Evolutionary conservation across 2,797 vertebrate species (phyloP).

Genomic region (Sorex maritimensis): DNA sequence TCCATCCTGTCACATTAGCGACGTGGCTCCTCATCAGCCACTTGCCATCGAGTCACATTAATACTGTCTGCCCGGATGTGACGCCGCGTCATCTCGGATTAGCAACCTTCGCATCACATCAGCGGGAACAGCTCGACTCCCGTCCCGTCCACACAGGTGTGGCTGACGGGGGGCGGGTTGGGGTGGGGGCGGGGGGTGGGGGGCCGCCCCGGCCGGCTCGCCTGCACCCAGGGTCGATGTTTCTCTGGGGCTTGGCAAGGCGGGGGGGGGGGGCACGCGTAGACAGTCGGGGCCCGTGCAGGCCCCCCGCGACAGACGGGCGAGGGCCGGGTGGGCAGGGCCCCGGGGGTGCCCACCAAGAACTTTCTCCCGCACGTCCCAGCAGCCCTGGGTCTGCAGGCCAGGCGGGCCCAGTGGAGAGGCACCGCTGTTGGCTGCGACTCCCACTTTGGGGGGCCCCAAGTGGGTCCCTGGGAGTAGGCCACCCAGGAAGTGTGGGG

Average conservation of each 20-base stretch:
- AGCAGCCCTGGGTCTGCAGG: too few species aligned
- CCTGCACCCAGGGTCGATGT: slow-evolving; percentile 69
- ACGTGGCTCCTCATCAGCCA: slow-evolving; percentile 88
- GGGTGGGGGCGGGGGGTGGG: too few species aligned
- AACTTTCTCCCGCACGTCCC: too few species aligned
- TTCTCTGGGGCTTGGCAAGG: slow-evolving; percentile 66
- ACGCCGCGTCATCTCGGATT: slow-evolving; percentile 90
- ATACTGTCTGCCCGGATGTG: slow-evolving; percentile 91
- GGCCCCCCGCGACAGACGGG: accelerated
- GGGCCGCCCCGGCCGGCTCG: slow-evolving; percentile 87
- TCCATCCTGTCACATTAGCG: slow-evolving; percentile 90
- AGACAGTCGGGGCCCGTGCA: accelerated
- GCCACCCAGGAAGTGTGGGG: slow-evolving; percentile 19
- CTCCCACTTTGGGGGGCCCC: too few species aligned
- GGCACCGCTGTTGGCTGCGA: too few species aligned
- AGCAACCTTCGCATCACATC: slow-evolving; percentile 92
- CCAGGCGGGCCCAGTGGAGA: too few species aligned
- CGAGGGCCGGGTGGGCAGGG: background rate
- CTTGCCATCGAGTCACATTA: slow-evolving; percentile 90
- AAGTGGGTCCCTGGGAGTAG: slow-evolving; percentile 18
- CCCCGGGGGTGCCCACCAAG: background rate
- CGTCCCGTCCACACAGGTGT: slow-evolving; percentile 85
- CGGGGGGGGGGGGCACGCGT: background rate
- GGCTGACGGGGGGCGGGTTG: slow-evolving; percentile 86
- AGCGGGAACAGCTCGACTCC: slow-evolving; percentile 89